phyloP scores from a whole-genome alignment of 2,797 vertebrate genomes.

The Amphiprion clarkii region DNA sequence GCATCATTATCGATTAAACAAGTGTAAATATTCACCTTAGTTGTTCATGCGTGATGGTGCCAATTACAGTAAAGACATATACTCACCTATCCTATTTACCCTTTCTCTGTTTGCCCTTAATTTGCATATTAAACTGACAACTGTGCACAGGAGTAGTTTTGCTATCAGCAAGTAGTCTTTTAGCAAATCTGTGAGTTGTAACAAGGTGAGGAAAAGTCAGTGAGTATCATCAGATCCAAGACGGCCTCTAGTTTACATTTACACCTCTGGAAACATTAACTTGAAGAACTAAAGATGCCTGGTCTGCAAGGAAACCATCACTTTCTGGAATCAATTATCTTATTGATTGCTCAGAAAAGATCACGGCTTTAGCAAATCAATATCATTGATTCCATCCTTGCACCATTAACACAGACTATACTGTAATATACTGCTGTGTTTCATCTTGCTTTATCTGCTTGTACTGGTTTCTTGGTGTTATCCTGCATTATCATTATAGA shows the following conservation, averaged over 20 bases:
- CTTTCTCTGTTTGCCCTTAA: slow-evolving; percentile 11
- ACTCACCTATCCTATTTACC: background rate
- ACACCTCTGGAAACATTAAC: background rate
- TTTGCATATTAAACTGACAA: slow-evolving; percentile 8
- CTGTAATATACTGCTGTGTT: background rate
- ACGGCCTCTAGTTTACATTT: background rate
- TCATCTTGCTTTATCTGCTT: background rate
- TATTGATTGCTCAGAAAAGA: slow-evolving; percentile 14
- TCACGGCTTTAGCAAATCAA: background rate
- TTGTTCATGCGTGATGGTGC: background rate
- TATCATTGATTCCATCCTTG: slow-evolving; percentile 7
- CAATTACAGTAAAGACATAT: background rate
- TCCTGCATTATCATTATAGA: background rate
- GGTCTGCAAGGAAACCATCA: slow-evolving; percentile 12
- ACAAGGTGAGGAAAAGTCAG: background rate
- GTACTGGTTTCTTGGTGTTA: background rate
- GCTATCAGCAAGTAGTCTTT: background rate
- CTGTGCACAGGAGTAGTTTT: slow-evolving; percentile 9
- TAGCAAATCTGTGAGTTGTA: background rate
- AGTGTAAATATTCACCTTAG: background rate
- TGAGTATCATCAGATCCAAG: background rate
- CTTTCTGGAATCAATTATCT: slow-evolving; percentile 11
- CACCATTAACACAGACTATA: background rate
- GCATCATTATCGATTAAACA: background rate
- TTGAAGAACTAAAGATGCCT: slow-evolving; percentile 3